Evolutionary conservation across 2,888 invertebrate genomes (phyloP).

Genomic region (Psococerastis gibbosa): DNA sequence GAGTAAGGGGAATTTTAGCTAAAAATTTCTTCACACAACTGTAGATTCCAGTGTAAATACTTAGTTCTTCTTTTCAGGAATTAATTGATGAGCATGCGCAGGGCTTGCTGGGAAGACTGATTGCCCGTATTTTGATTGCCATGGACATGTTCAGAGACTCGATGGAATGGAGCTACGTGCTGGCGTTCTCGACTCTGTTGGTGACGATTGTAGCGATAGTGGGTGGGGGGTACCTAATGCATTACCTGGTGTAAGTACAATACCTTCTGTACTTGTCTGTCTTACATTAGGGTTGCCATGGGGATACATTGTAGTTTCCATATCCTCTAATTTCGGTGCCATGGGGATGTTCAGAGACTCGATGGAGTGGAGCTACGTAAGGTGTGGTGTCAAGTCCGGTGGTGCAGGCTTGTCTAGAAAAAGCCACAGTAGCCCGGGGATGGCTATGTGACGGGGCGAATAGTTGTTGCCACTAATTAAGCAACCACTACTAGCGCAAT

Average conservation of each 20-base stretch:
- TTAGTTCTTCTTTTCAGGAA: conserved; percentile 32
- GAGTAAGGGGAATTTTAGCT: too few relatives aligned
- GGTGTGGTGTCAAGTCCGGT: conserved; percentile 61
- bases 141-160: conserved; percentile 52
- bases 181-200: conserved; percentile 58
- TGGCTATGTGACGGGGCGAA: too few relatives aligned
- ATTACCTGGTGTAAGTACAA: conserved; percentile 56
- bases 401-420: too few relatives aligned
- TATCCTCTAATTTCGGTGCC: conserved; percentile 41
- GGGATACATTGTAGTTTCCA: too few relatives aligned
- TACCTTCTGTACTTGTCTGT: too few relatives aligned
- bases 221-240: conserved; percentile 67
- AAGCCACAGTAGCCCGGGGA: too few relatives aligned
- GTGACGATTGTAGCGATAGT: conserved; percentile 61
- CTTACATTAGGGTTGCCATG: too few relatives aligned
- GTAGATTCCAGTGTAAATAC: conserved; percentile 1
- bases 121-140: conserved; percentile 42
- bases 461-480: too few relatives aligned
- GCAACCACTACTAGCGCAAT: too few relatives aligned
- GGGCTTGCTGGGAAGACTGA: conserved; percentile 47
- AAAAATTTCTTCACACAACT: conserved; percentile 10
- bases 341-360: conserved; percentile 52
- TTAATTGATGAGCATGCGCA: conserved; percentile 60
- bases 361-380: conserved; percentile 53
- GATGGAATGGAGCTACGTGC: conserved; percentile 53